Evolutionary conservation across 1,140 invertebrate genomes (phyloP).

Genomic region (Calliphora vicina): DNA sequence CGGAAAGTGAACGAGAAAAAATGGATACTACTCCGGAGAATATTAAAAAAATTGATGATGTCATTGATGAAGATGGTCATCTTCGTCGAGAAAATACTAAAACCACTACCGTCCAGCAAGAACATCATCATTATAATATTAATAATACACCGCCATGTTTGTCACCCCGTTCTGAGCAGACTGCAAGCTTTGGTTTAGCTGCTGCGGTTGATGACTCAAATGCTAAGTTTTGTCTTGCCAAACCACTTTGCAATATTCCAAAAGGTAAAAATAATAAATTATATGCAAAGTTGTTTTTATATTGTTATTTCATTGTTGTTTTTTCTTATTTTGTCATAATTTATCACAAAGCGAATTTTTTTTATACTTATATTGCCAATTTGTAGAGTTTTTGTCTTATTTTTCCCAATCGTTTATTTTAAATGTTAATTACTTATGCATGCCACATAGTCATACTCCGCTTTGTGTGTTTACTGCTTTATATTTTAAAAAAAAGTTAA

Average conservation of each 20-base stretch:
- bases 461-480: not conserved
- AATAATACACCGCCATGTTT: slow-evolving; percentile 19
- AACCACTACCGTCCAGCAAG: slow-evolving; percentile 4
- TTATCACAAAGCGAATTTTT: not conserved
- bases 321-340: not conserved
- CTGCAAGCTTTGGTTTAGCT: slow-evolving; percentile 47
- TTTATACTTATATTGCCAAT: not conserved
- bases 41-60: slow-evolving; percentile 60
- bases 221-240: slow-evolving; percentile 55
- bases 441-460: not conserved
- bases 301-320: not conserved
- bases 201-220: slow-evolving; percentile 60
- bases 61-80: slow-evolving; percentile 46
- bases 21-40: slow-evolving; percentile 60
- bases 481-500: not conserved
- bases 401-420: not conserved
- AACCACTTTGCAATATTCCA: slow-evolving; percentile 54
- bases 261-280: slow-evolving; percentile 50
- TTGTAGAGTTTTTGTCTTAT: slow-evolving; percentile 8
- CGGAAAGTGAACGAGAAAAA: slow-evolving; percentile 55
- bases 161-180: slow-evolving; percentile 6
- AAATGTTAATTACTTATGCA: slow-evolving; percentile 29
- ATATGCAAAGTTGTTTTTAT: slow-evolving; percentile 13
- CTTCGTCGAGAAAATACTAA: not conserved
- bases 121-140: slow-evolving; percentile 35